Evolutionary conservation across 1,140 invertebrate genomes (phyloP), one percentile per base, ranked within the genome.

Genomic region (Calephelis virginiensis): DNA sequence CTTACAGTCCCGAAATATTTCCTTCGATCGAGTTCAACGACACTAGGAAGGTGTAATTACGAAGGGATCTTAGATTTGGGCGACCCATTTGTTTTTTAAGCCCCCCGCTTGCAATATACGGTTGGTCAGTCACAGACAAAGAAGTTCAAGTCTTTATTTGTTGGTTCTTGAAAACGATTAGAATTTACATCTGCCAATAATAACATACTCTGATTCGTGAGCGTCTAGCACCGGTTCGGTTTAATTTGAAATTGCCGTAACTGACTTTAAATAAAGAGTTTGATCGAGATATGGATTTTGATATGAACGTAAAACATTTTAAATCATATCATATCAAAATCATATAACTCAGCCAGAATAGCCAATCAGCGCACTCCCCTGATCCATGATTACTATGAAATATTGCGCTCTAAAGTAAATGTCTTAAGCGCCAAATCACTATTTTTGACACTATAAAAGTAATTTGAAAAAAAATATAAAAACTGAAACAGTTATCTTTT

Each of bases 91-190:
- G 71, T 80, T 82, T 81, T 74, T 78, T 72, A 70, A 76, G 75
- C 82, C 83, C 85, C 84, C 81, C 75, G 73, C 73, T 64, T 71
- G 17, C 75, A 73, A 71, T 40, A 60, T 78, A 82, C 82, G 82
- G 72, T 82, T 86, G 88, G 88, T 90, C 88, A 90, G 88, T 89
- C 81, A 66, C 74, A 89, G 76, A 90, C 85, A 88, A 90, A 81
- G 60, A 63, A 61, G 65, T 60, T 63, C 64, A 60, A 46, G 48
- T 69, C 69, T 60, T 71, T 60, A 46, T 60, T 62, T 62, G 56
- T 14, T 56, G 60, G 43, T 61, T 49, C 50, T 59, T 72, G 49
- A 65, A 61, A 73, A 68, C 66, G 59, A 66, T 73, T 73, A 70
- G 65, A 73, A 72, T 68, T 72, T 72, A 77, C 75, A 75, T 77